A percentile compares a stretch with the other conserved stretches of the same genome.
Conservation (phyloP, 2,797 vertebrate species). For the Lerista edwardsae region DNA sequence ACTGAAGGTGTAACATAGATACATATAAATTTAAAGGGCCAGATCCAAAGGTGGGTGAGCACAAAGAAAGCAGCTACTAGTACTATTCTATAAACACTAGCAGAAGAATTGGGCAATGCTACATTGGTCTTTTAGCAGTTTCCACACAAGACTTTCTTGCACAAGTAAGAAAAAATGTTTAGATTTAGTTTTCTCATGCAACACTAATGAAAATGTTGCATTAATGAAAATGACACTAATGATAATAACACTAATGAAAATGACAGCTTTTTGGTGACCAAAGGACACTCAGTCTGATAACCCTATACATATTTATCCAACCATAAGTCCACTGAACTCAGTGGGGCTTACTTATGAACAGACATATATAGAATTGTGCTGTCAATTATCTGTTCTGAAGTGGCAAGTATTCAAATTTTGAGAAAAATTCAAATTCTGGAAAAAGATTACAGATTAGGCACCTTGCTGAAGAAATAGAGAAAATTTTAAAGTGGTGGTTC, state of each 20-base stretch:
- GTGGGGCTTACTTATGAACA: not conserved
- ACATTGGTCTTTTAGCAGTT: not conserved
- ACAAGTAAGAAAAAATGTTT: no score
- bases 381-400: not conserved
- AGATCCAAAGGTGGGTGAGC: not conserved
- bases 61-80: not conserved
- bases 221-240: no score
- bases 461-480: not conserved
- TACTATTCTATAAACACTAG: not conserved
- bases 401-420: not conserved
- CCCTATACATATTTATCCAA: no score
- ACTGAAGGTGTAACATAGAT: not conserved
- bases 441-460: slow-evolving; percentile 17
- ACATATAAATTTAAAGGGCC: not conserved
- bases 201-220: no score
- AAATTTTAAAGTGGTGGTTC: not conserved
- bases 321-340: no score
- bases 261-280: not conserved
- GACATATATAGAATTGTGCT: not conserved
- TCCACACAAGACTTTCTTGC: not conserved
- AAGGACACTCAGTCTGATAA: not conserved
- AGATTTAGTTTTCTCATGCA: not conserved
- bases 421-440: slow-evolving; percentile 11
- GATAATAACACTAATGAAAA: no score
- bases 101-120: not conserved